Evolutionary conservation across 2,888 invertebrate genomes (phyloP), one percentile per base, ranked within the genome.

Genomic region (Aricia artaxerxes): DNA sequence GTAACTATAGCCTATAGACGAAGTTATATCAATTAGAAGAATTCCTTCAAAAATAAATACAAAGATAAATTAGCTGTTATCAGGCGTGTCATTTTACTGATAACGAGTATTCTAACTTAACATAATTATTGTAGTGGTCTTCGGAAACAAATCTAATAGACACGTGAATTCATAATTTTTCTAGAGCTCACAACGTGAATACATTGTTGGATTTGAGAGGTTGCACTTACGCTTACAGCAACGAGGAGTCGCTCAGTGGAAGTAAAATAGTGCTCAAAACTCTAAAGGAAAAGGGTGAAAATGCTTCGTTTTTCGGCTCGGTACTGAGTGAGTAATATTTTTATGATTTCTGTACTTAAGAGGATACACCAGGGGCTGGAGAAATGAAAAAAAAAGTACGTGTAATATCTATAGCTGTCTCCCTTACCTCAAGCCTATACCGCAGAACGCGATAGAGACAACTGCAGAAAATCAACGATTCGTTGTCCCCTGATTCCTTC

Each of bases 291-390:
- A 90, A 95, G 80, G 96, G 96, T 80, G 96, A 95, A 88, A 95
- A 95, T 89, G 95, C 95, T 9, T 94, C 95, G 38, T 95, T 96
- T 86, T 95, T 96, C 85, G 95, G 95, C 87, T 95, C 95, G 78
- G 85, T 93, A 82, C 84, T 95, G 86, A 95, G 95, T 95, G 92
- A 81, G 84, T 84, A 81, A 69, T 76, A 79, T 79, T 9, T 44
- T 72, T 31, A 72, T 16, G 49, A 69, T 79, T 73, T 73, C 73
- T 78, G 57, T 24, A 24, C 24, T 24, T 24, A 24, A 24, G 24
- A 24, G 24, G 24, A 24, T 24, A 24, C 24, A 24, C 24, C 0
- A 24, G 24, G 24, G 24, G 24, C 24, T 24, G 24, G 24, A 24
- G 24, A 24, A 24, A 24, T 24, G 24, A 24, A 24, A 24, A 24